Percentiles rank a stretch among this genome's conserved stretches.
phyloP scores from a whole-genome alignment of 2,113 vertebrate species.

The Eudyptes chrysolophus region DNA sequence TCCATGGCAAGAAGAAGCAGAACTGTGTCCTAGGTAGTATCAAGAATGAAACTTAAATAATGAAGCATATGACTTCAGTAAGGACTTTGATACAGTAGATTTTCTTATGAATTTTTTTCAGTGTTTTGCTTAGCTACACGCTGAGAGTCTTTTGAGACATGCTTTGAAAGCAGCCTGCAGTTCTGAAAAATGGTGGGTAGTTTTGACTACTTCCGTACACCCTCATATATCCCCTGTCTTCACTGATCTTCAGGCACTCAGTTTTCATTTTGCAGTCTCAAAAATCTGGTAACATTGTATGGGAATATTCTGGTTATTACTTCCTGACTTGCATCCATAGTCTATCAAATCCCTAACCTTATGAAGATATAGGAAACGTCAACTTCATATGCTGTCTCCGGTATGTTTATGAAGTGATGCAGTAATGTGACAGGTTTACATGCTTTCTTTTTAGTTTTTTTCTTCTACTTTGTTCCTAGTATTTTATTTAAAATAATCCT shows the following conservation, averaged over 20 bases:
- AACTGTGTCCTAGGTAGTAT: not conserved
- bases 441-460: not conserved
- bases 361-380: not conserved
- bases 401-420: not conserved
- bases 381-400: not conserved
- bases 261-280: not conserved
- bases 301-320: not conserved
- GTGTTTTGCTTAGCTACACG: not conserved
- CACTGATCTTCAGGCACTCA: not conserved
- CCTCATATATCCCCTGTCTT: no score
- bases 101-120: not conserved
- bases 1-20: not conserved
- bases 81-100: not conserved
- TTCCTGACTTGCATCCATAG: not conserved
- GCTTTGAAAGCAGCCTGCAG: not conserved
- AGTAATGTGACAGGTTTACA: not conserved
- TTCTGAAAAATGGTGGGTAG: not conserved
- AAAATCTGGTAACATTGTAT: not conserved
- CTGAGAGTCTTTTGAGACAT: not conserved
- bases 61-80: not conserved
- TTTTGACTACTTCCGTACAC: not conserved
- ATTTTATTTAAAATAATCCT: constrained; percentile 16
- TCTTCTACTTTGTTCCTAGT: not conserved
- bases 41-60: not conserved
- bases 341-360: not conserved